These are phyloP conservation scores for Nomada lathburiana DNA, from an alignment of 2,888 invertebrate genomes.

Conservation along the genomic window DNA sequence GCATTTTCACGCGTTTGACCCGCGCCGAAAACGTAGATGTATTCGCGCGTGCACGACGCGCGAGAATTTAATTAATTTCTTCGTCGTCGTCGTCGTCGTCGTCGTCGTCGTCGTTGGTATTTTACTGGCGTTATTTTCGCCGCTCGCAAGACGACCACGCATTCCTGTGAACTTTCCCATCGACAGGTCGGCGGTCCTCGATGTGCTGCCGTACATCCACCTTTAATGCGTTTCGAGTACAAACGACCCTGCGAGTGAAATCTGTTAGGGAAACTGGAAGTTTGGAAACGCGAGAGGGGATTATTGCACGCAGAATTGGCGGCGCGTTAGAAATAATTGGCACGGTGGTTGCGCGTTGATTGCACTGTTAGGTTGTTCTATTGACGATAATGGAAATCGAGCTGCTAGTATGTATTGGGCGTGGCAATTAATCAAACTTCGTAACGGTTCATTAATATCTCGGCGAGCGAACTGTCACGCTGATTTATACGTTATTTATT, in stretches of 20 bases:
- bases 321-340: constrained; percentile 11
- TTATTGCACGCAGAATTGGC: neutral
- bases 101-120: neutral
- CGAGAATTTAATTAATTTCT: constrained; percentile 25
- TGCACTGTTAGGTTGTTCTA: constrained; percentile 25
- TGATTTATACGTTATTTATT: neutral
- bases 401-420: neutral
- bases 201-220: neutral
- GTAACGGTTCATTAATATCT: constrained; percentile 29
- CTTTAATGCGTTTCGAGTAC: neutral
- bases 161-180: neutral
- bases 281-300: neutral
- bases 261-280: neutral
- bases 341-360: constrained; percentile 10
- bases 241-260: neutral
- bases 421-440: constrained; percentile 28
- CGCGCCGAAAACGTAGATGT: constrained; percentile 1
- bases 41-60: neutral
- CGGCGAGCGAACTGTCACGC: neutral
- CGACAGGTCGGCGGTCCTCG: neutral
- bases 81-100: neutral
- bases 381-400: constrained; percentile 32
- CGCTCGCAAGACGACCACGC: neutral
- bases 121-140: neutral
- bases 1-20: neutral